phyloP scores from a whole-genome alignment of 2,888 invertebrate species.

The Hermodice carunculata region DNA sequence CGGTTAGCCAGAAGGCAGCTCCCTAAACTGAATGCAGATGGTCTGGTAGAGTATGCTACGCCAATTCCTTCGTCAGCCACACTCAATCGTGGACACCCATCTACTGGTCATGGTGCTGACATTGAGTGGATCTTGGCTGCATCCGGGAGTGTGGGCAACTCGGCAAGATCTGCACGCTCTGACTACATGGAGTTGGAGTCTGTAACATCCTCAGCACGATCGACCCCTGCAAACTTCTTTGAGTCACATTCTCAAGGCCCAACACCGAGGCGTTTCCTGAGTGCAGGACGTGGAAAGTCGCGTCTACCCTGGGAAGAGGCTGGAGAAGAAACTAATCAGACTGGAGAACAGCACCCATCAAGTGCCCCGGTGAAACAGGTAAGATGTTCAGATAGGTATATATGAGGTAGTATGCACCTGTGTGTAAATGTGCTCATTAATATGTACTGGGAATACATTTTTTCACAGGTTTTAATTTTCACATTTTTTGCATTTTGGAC shows the following conservation, averaged over 20 bases:
- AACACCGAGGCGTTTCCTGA: slow-evolving; percentile 57
- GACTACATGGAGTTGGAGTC: slow-evolving; percentile 57
- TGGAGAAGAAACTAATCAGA: neutral
- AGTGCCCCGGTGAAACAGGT: too few species aligned
- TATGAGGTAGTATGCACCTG: too few species aligned
- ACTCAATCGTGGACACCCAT: slow-evolving; percentile 49
- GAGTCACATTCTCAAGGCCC: slow-evolving; percentile 45
- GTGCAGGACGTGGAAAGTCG: slow-evolving; percentile 61
- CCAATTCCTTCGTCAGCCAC: slow-evolving; percentile 72
- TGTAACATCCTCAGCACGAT: slow-evolving; percentile 41
- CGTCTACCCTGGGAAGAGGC: slow-evolving; percentile 66
- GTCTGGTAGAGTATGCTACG: slow-evolving; percentile 82
- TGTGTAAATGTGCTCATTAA: too few species aligned
- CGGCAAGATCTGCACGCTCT: slow-evolving; percentile 53
- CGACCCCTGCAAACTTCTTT: slow-evolving; percentile 38
- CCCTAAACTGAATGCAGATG: slow-evolving; percentile 79
- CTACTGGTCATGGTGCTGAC: slow-evolving; percentile 74
- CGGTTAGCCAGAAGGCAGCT: slow-evolving; percentile 81
- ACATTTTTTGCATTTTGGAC: too few species aligned
- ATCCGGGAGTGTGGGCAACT: slow-evolving; percentile 51
- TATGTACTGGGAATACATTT: too few species aligned
- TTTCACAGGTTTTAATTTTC: too few species aligned
- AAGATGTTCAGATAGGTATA: too few species aligned
- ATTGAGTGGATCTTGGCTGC: slow-evolving; percentile 82
- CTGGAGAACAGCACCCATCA: too few species aligned